Evolutionary conservation across 2,113 vertebrate genomes (phyloP).

Genomic region (Diphyllodes magnificus): DNA sequence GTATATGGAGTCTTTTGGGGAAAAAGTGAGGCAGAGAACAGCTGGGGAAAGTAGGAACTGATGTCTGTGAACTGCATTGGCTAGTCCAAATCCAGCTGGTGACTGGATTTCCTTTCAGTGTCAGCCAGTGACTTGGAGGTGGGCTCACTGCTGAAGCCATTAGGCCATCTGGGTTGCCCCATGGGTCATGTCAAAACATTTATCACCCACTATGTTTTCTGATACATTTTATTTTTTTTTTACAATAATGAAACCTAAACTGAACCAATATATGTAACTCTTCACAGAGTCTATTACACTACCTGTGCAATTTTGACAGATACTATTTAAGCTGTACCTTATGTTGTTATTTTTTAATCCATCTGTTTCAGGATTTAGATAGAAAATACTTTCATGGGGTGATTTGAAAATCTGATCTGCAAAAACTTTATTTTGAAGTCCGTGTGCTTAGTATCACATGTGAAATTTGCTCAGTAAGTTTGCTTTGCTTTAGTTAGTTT

Average conservation of each 20-base stretch:
- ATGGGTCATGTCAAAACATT: neutral
- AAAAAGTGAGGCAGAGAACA: neutral
- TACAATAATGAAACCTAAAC: neutral
- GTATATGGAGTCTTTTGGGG: neutral
- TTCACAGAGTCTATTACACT: neutral
- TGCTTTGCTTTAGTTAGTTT: neutral
- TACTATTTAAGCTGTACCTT: neutral
- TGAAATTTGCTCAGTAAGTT: neutral
- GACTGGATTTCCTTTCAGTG: neutral
- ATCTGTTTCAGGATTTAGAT: neutral
- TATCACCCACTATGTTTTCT: neutral
- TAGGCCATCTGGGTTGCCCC: neutral
- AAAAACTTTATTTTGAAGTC: neutral
- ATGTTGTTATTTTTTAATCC: neutral
- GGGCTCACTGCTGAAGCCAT: neutral
- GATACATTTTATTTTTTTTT: neutral
- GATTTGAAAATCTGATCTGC: neutral
- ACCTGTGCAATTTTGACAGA: neutral
- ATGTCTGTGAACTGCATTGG: neutral
- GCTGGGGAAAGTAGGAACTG: neutral
- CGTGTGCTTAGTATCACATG: fast-evolving
- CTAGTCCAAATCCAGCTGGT: neutral
- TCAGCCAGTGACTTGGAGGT: neutral
- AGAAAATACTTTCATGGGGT: neutral
- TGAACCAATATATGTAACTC: neutral